Percentiles rank a stretch among this genome's conserved stretches.
Conservation (phyloP, 2,113 vertebrate genomes). For the Cryptomyrus ogoouensis region DNA sequence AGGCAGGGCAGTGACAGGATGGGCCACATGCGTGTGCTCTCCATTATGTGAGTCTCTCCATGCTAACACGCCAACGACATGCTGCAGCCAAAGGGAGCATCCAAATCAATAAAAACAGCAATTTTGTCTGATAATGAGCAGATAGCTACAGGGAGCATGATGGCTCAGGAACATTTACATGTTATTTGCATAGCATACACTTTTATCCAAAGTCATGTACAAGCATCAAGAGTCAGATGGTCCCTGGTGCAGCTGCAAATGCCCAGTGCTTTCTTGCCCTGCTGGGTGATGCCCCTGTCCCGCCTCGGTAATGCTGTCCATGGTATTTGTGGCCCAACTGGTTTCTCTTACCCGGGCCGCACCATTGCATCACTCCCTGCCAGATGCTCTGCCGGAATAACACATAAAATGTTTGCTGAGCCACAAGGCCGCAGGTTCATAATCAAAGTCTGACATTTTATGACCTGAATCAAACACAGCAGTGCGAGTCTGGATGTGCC, state of each 20-base stretch:
- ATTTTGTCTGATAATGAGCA: background rate
- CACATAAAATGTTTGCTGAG: background rate
- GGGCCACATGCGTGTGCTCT: background rate
- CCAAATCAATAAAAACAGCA: background rate
- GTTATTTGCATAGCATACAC: background rate
- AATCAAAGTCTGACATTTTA: background rate
- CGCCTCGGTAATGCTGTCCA: background rate
- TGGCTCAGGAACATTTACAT: background rate
- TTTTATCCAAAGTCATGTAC: background rate
- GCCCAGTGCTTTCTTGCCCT: background rate
- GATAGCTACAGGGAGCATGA: background rate
- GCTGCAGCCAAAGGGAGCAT: background rate
- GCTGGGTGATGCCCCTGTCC: background rate
- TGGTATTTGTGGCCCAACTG: background rate
- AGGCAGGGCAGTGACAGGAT: slow-evolving; percentile 16
- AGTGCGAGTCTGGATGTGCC: background rate
- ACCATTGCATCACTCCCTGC: background rate
- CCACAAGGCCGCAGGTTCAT: background rate
- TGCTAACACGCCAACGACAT: background rate
- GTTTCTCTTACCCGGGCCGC: background rate
- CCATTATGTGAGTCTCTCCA: background rate
- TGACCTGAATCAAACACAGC: background rate
- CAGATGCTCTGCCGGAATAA: background rate
- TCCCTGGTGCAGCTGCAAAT: background rate
- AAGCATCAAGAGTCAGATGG: background rate